Evolutionary conservation across 2,888 invertebrate genomes (phyloP).

Genomic region (Zaprionus lineosus): DNA sequence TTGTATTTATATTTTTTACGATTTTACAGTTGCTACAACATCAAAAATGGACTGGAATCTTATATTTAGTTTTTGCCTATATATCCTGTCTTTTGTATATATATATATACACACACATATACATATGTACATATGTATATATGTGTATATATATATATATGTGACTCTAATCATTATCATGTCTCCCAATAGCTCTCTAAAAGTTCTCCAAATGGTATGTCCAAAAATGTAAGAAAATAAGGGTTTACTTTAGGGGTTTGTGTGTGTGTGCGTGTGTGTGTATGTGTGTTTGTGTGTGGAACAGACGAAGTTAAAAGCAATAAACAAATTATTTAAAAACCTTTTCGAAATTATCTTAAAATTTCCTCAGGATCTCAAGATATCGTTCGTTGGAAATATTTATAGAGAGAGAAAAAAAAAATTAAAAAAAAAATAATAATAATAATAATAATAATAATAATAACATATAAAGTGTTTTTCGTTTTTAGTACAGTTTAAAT

Average conservation of each 20-base stretch:
- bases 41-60: conserved; percentile 67
- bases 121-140: conserved; percentile 25
- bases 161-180: too few relatives aligned
- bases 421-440: conserved; percentile 34
- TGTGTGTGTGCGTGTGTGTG: too few relatives aligned
- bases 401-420: too few relatives aligned
- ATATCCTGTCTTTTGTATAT: conserved; percentile 25
- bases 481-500: neutral
- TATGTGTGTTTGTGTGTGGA: too few relatives aligned
- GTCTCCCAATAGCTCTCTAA: conserved; percentile 73
- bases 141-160: conserved; percentile 28
- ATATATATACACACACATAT: conserved; percentile 18
- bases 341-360: neutral
- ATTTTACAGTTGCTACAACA: conserved; percentile 51
- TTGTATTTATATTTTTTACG: conserved; percentile 17
- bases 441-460: conserved; percentile 28
- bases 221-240: too few relatives aligned
- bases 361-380: too few relatives aligned
- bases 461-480: conserved; percentile 14
- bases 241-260: too few relatives aligned
- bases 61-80: too few relatives aligned
- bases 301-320: too few relatives aligned
- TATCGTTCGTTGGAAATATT: too few relatives aligned
- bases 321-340: conserved; percentile 16
- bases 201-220: too few relatives aligned